These are phyloP conservation scores for Leptinotarsa juncta DNA, from an alignment of 2,888 invertebrate genomes.

Conservation along the genomic window DNA sequence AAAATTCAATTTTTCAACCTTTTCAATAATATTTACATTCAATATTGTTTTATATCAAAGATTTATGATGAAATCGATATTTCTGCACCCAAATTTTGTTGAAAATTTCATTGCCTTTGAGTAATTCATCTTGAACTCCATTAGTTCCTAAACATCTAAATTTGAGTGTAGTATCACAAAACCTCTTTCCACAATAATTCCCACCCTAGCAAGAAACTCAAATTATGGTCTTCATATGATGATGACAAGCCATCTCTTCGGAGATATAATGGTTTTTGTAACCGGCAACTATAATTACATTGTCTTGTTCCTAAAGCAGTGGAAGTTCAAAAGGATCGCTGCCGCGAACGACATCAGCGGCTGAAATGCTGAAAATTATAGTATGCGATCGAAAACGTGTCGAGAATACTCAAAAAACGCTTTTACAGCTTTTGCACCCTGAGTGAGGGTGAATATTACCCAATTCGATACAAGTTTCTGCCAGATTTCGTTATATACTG, in stretches of 20 bases:
- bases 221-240: constrained; percentile 18
- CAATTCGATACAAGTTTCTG: constrained; percentile 18
- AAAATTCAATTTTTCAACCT: no score
- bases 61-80: no score
- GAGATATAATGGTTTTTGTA: constrained; percentile 26
- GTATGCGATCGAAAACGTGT: constrained; percentile 18
- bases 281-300: constrained; percentile 24
- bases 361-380: constrained; percentile 24
- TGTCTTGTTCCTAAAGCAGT: constrained; percentile 22
- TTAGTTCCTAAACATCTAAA: neutral
- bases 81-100: no score
- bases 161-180: constrained; percentile 20
- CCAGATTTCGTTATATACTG: neutral
- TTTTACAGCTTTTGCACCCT: constrained; percentile 16
- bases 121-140: constrained; percentile 1
- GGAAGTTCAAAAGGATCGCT: constrained; percentile 22
- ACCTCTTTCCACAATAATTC: constrained; percentile 9
- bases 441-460: constrained; percentile 15
- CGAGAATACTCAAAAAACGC: constrained; percentile 12
- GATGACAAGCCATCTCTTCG: constrained; percentile 17
- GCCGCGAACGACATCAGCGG: constrained; percentile 19
- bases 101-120: neutral
- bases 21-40: no score
- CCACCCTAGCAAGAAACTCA: neutral
- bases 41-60: no score